A percentile compares a stretch with the other conserved stretches of the same genome.
These are phyloP conservation scores for Lepidurus apus DNA, from an alignment of 1,140 invertebrate species.

Conservation along the genomic window DNA sequence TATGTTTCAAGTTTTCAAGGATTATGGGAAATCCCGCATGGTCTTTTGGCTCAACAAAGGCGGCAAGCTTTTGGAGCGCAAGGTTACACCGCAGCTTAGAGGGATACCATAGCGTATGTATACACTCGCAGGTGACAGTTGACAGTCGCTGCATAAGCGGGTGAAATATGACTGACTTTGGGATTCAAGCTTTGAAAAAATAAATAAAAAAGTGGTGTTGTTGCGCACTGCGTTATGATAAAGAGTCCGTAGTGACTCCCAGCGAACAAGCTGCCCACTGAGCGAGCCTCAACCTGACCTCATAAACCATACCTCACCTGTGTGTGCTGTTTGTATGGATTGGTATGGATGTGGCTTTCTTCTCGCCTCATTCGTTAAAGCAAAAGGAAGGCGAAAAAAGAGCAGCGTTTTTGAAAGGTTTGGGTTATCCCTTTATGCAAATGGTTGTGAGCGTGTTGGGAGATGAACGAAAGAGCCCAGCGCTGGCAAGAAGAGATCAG, in stretches of 20 bases:
- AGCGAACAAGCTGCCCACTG: conserved; percentile 9
- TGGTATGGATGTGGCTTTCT: not conserved
- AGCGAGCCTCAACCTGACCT: not conserved
- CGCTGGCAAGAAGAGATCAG: not conserved
- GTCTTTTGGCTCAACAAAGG: too few relatives aligned
- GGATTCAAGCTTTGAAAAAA: too few relatives aligned
- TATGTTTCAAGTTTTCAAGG: too few relatives aligned
- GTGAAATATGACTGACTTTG: too few relatives aligned
- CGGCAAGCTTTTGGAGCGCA: too few relatives aligned
- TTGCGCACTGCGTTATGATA: too few relatives aligned
- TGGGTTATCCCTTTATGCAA: conserved; percentile 18
- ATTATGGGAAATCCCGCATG: too few relatives aligned
- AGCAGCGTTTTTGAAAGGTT: not conserved
- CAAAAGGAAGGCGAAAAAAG: not conserved
- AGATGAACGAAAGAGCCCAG: not conserved
- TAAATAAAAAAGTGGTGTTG: too few relatives aligned
- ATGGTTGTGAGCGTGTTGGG: not conserved
- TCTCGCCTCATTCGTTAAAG: not conserved
- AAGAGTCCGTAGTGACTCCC: not conserved
- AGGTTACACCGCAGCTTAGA: too few relatives aligned
- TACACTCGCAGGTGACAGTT: too few relatives aligned
- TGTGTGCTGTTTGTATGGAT: not conserved
- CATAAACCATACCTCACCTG: conserved; percentile 10
- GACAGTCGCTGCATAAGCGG: too few relatives aligned
- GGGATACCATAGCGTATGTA: too few relatives aligned